Base-by-base conservation (phyloP, 2,888 invertebrate species). In the Euzophera pinguis region DNA sequence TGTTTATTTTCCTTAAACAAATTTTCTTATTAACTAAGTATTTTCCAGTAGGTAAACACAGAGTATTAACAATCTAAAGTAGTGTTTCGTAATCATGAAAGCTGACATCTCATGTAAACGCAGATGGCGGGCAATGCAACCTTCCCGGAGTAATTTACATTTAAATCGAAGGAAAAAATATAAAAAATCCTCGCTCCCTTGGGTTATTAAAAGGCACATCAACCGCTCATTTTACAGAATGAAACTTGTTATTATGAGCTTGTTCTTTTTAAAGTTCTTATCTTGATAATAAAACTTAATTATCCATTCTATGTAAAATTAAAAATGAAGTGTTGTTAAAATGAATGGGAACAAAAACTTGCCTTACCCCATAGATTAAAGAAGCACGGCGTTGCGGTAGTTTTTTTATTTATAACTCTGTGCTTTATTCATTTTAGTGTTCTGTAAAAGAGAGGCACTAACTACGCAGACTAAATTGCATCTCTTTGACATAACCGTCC, bases 101-200 rank as follows among this genome's bases (percentile, higher is more conserved):
- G 69, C 64, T 50, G 51, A 53, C 52, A 63, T 62, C 63, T 65
- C 47, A 50, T 64, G 60, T 69, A 64, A 63, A 61, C 60, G 64
- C 63, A 66, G 61, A 64, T 58, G 61, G 61, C 58, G 62, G 55
- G 60, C 63, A 62, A 59, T 57, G 58, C 63, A 60, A 57, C 53
- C 62, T 67, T 67, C 64, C 60, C 60, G 56, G 57, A 58, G 63
- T 67, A 72, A 76, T 76, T 76, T 75, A 71, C 75, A 78, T 78
- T 74, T 75, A 71, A 76, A 79, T 75, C 60, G 69, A 65, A 64
- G 59, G 63, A 67, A 69, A 61, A 69, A 61, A 61, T 59, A 59
- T 55, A 60, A 65, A 57, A 57, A 50, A 52, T 38, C 49, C 38
- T 53, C 51, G 34, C 48, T 47, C 52, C 53, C 61, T 60, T 61